Evolutionary conservation across 2,888 invertebrate species (phyloP).

Genomic region (Electrophaes corylata): DNA sequence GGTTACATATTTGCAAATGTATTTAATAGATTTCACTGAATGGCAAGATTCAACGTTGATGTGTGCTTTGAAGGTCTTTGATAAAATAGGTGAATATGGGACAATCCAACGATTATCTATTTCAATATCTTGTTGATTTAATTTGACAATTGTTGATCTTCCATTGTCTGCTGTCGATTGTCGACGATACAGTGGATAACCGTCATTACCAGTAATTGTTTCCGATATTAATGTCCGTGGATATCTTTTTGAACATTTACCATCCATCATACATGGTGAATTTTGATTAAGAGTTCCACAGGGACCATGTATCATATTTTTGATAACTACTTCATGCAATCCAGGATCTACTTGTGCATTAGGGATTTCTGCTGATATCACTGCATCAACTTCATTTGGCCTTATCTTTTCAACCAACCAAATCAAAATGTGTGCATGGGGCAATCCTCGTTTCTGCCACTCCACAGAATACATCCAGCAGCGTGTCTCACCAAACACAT

Average conservation of each 20-base stretch:
- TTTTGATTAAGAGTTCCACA: constrained; percentile 38
- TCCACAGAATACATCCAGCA: background rate
- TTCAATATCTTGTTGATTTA: background rate
- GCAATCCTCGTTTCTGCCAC: background rate
- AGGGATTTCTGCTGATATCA: constrained; percentile 45
- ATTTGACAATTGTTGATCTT: too few species aligned
- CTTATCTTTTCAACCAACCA: constrained; percentile 38
- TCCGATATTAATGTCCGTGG: constrained; percentile 17
- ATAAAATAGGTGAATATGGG: constrained; percentile 35
- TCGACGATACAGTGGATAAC: constrained; percentile 46
- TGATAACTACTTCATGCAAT: constrained; percentile 37
- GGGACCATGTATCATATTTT: constrained; percentile 47
- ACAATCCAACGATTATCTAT: constrained; percentile 38
- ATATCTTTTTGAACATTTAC: constrained; percentile 42
- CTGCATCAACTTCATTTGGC: constrained; percentile 38
- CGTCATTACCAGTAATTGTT: constrained; percentile 40
- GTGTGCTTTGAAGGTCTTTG: constrained; percentile 34
- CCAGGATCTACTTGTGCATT: constrained; percentile 29
- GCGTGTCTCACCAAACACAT: background rate
- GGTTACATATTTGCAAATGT: constrained; percentile 41
- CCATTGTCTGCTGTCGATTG: constrained; percentile 42
- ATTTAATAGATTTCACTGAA: constrained; percentile 35
- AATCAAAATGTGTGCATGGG: background rate
- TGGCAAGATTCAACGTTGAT: constrained; percentile 36
- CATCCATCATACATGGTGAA: constrained; percentile 42